A percentile compares a stretch with the other conserved stretches of the same genome.
Conservation (phyloP, 2,797 vertebrate genomes). For the Lindbergichthys nudifrons region DNA sequence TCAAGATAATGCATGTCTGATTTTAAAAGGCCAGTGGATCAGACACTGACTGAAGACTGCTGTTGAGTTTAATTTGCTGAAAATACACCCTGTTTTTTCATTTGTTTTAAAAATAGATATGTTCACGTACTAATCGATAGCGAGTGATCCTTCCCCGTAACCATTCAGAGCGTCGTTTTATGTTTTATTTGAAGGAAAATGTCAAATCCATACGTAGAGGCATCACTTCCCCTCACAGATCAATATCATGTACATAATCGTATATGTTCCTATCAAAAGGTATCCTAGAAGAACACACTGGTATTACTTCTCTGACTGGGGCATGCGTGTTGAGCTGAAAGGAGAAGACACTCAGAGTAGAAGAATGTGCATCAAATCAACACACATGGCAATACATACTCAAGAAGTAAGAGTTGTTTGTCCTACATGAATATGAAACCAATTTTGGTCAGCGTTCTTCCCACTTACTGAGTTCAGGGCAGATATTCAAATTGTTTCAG, state of each 20-base stretch:
- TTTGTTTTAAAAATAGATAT: neutral
- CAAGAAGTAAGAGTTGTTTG: constrained; percentile 35
- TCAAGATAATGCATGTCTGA: too few species aligned
- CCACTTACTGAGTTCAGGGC: constrained; percentile 32
- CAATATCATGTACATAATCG: constrained; percentile 2
- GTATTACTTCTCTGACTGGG: neutral
- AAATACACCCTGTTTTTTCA: too few species aligned
- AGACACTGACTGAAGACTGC: too few species aligned
- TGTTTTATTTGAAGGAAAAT: constrained; percentile 40
- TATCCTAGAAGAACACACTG: neutral
- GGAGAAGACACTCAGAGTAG: neutral
- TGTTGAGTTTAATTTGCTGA: too few species aligned
- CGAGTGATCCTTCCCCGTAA: constrained; percentile 2
- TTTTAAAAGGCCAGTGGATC: neutral
- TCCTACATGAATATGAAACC: constrained; percentile 48
- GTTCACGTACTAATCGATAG: neutral
- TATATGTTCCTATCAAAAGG: neutral
- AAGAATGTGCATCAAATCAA: neutral
- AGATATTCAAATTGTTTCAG: constrained; percentile 61
- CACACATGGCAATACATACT: neutral
- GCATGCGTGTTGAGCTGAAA: too few species aligned
- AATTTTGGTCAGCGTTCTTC: constrained; percentile 37
- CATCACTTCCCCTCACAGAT: neutral
- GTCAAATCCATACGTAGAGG: constrained; percentile 7
- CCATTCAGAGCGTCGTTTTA: neutral